Evolutionary conservation across 2,797 vertebrate species (phyloP).

Genomic region (Carcharodon carcharias): DNA sequence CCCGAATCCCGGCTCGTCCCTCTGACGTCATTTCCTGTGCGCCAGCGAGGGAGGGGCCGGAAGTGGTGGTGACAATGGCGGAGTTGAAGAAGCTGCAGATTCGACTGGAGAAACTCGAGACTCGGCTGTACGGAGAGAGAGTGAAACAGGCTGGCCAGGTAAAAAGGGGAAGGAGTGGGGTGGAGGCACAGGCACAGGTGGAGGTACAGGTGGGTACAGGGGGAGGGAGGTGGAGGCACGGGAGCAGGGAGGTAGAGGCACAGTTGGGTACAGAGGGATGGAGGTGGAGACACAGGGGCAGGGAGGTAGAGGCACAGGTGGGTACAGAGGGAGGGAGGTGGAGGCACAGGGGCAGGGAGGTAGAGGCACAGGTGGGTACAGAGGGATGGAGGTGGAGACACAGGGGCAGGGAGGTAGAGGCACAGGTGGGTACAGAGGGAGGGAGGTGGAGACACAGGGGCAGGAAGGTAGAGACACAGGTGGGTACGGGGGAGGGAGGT

Average conservation of each 20-base stretch:
- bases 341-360: no score
- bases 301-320: no score
- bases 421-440: no score
- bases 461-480: not conserved
- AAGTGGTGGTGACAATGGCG: not conserved
- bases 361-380: not conserved
- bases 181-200: not conserved
- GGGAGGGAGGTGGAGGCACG: no score
- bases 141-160: not conserved
- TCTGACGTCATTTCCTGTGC: not conserved
- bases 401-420: no score
- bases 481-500: not conserved
- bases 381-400: no score
- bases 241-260: no score
- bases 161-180: not conserved
- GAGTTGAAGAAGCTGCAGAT: constrained; percentile 12
- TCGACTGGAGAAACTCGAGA: not conserved
- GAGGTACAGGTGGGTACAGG: not conserved
- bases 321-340: not conserved
- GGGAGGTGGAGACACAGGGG: no score
- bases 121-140: constrained; percentile 8
- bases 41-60: not conserved
- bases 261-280: no score
- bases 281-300: no score
- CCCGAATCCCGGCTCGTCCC: no score